These are phyloP conservation scores for Diabrotica undecimpunctata DNA, from an alignment of 1,140 invertebrate species.

Conservation along the genomic window DNA sequence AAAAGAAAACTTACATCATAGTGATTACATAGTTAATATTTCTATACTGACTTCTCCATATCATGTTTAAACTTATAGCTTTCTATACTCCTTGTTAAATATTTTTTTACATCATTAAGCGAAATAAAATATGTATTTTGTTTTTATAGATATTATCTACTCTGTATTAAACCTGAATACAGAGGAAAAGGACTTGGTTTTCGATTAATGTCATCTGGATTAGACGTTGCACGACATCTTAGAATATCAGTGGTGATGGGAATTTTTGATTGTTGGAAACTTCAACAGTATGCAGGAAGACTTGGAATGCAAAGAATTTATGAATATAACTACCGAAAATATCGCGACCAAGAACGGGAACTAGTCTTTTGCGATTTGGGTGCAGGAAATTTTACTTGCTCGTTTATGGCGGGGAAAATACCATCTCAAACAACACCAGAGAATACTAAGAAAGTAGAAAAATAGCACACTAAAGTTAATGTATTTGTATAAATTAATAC, in stretches of 20 bases:
- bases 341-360: conserved; percentile 51
- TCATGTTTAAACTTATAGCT: too few species aligned
- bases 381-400: conserved; percentile 57
- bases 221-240: conserved; percentile 49
- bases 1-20: too few species aligned
- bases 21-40: too few species aligned
- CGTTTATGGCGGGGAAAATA: conserved; percentile 52
- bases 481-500: too few species aligned
- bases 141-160: conserved; percentile 37
- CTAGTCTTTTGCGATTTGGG: conserved; percentile 57
- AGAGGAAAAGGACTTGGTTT: conserved; percentile 45
- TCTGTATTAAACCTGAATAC: conserved; percentile 49
- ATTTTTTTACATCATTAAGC: too few species aligned
- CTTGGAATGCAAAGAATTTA: conserved; percentile 50
- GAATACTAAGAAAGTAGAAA: too few species aligned
- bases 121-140: too few species aligned
- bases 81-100: too few species aligned
- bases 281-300: conserved; percentile 50
- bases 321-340: conserved; percentile 56
- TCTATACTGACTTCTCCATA: too few species aligned
- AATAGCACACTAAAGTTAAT: too few species aligned
- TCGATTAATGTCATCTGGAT: conserved; percentile 50
- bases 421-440: conserved; percentile 12
- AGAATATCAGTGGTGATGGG: conserved; percentile 52
- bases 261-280: conserved; percentile 51